Evolutionary conservation across 2,113 vertebrate species (phyloP), one percentile per base, ranked within the genome.

Genomic region (Lycocorax pyrrhopterus): DNA sequence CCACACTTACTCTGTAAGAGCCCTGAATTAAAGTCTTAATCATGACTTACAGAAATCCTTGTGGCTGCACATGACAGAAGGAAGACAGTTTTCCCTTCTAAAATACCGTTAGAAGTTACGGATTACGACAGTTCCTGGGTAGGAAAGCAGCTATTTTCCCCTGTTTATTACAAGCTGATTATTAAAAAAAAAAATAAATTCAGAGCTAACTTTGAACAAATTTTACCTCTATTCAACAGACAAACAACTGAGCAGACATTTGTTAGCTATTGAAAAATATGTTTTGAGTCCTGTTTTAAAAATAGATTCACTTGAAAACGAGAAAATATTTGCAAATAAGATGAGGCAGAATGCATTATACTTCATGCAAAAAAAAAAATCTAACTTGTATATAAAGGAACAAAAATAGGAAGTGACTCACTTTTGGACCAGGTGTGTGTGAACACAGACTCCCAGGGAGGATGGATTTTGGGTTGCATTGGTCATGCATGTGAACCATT

Each of bases 31-130:
- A 90, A 91, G 82, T 32, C 87, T 93, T 91, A 93, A 95, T 91
- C 90, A 14, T 63, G 90, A 88, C 87, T 96, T 95, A 92, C 67
- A 96, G 92, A 94, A 93, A 93, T 94, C 90, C 96, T 94, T 87
- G 84, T 63, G 85, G 93, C 75, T 96, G 82, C 90, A 94, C 75
- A 77, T 49, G 93, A 91, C 93, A 94, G 84, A 92, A 53, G 63
- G 85, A 91, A 90, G 78, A 85, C 74, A 89, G 85, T 75, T 92
- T 71, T 68, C 56, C 60, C 76, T 84, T 84, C 71, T 43, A 84
- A 75, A 96, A 66, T 53, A 84, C 43, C 21, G 7, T 72, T 74
- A 86, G 56, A 95, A 96, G 73, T 94, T 90, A 88, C 3, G 58
- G 90, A 90, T 93, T 72, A 90, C 10, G 76, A 84, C 80, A 90